Conservation (phyloP, 37 sponge, comb jelly and placozoan genomes). For the Oopsacas minuta region DNA sequence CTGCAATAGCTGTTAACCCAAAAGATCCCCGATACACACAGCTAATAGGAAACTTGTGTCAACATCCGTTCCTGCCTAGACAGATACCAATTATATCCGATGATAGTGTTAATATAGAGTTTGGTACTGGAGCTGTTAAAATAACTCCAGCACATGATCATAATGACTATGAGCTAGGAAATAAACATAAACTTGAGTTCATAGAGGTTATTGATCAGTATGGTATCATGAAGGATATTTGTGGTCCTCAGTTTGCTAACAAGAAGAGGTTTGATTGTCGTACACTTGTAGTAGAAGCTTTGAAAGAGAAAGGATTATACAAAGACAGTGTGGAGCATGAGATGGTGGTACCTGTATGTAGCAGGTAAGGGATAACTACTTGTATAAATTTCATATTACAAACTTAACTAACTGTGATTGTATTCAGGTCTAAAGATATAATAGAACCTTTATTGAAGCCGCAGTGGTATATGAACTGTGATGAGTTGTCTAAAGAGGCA, state of each 20-base stretch:
- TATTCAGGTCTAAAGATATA: conserved; percentile 78
- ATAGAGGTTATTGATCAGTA: conserved; percentile 81
- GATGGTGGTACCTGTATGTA: conserved; percentile 91
- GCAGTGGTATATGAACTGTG: conserved; percentile 85
- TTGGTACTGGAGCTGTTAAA: conserved; percentile 95
- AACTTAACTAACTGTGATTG: no score
- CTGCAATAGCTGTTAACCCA: conserved; percentile 95
- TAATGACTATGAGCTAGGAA: conserved; percentile 92
- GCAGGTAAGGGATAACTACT: background rate
- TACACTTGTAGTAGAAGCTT: conserved; percentile 68
- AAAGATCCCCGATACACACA: conserved; percentile 74
- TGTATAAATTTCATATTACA: no score
- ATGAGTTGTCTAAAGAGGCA: conserved; percentile 71
- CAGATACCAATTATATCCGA: conserved; percentile 73
- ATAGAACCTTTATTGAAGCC: conserved; percentile 96
- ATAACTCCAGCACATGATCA: conserved; percentile 97
- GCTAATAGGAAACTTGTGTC: conserved; percentile 44
- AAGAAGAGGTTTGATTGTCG: conserved; percentile 87
- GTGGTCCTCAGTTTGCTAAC: conserved; percentile 40
- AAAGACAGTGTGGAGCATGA: conserved; percentile 61
- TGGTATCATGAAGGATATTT: conserved; percentile 68
- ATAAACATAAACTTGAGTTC: conserved; percentile 74
- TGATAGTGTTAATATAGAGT: conserved; percentile 78
- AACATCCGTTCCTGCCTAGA: conserved; percentile 76
- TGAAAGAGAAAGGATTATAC: conserved; percentile 83